Evolutionary conservation across 2,113 vertebrate species (phyloP), one percentile per base, ranked within the genome.

Genomic region (Phalacrocorax pelagicus): DNA sequence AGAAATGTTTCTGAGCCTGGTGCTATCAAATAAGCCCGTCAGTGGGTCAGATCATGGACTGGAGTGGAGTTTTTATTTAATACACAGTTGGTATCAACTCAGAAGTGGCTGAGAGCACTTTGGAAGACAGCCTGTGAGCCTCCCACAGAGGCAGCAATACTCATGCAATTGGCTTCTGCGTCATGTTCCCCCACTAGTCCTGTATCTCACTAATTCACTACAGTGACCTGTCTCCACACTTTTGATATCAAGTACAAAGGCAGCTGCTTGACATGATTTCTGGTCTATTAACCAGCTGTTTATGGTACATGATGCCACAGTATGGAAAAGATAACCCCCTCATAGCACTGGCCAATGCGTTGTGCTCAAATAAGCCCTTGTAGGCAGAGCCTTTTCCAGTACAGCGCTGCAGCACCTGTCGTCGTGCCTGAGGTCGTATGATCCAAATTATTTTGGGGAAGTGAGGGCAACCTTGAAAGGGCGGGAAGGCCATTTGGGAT

Each of bases 101-200:
- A 10, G 42, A 85, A 62, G 29, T 44, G 58, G 15, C 57, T 63
- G 38, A 63, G 49, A 71, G 17, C 7, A 8, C 46, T 71, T 36
- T 54, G 55, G 55, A 59, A 81, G 46, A 10, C 34, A 27, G 38
- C 29, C 24, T 46, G n/a, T 18, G 36, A 79, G 12, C 61, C 26
- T 61, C 40, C 13, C 21, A 9, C 36, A 9, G 46, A 30, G 24
- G 46, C 34, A 57, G 29, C 6, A 44, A 8, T 27, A 51, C 11
- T 66, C 16, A 6, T 19, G 54, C 47, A 26, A 2, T 22, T 46
- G 40, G 22, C 32, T 94, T 6, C 24, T 58, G 23, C 42, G 51
- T 65, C 2, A 0, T 7, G 11, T 81, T 54, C 17, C 24, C 10
- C 2, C 0, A 3, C 4, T 71, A 46, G 67, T 58, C 57, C 47